Base-by-base conservation (phyloP, 2,113 vertebrate genomes). In the Hemichromis elongatus region DNA sequence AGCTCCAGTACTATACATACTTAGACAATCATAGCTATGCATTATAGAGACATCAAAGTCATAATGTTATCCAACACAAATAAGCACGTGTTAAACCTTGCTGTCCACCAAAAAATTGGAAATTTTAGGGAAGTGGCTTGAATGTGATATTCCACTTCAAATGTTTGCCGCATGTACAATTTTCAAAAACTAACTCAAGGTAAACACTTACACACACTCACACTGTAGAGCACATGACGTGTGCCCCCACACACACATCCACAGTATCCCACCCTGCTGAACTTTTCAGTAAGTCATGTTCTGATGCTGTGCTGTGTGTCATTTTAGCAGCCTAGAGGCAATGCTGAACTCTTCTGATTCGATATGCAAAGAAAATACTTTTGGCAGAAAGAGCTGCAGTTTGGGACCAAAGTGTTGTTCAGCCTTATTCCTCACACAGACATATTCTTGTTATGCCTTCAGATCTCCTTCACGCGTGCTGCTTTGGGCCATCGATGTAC, bases 321-420 rank as follows among this genome's bases (percentile, higher is more conserved):
- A 82, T 91, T 86, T 86, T 45, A 82, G 83, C 2, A 16, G 59
- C 90, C 50, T 21, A 24, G 77, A 84, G 90, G 88, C 81, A 79
- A 73, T 55, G 3, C 66, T 61, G 82, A 86, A 59, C 26, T 82
- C 16, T 84, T 80, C 70, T 77, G 79, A 63, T 88, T 80, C 68
- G 11, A 82, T 83, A 87, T 88, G 88, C 86, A 92, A 92, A 90
- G 84, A 83, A 84, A 88, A 90, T 52, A 80, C 63, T 86, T 59
- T 6, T 63, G 14, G 54, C 33, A 84, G 66, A 77, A 85, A 78
- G 57, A 86, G 86, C 33, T 66, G 30, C 81, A 80, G 47, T 75
- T 75, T 75, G 45, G 18, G 45, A 75, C 70, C 70, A 33, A 75
- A 26, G 70, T 52, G 45, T 52, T 75, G 70, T 75, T 75, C 26